phyloP scores from a whole-genome alignment of 1,140 invertebrate genomes.

The Cyrtorhinus lividipennis region DNA sequence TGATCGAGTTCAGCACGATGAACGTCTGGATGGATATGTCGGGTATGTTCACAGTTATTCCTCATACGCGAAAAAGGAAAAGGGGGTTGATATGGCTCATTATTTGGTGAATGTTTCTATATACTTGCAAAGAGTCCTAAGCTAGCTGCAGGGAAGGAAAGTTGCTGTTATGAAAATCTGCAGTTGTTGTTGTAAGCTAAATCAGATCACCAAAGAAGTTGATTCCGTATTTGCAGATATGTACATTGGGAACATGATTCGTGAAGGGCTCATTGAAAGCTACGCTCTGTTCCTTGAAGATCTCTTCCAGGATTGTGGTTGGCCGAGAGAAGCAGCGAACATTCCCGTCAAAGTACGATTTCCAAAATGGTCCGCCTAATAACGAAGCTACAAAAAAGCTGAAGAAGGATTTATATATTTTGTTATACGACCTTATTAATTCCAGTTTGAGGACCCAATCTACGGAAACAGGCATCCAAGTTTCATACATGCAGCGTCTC shows the following conservation, averaged over 20 bases:
- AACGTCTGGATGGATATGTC: constrained; percentile 60
- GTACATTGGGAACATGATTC: constrained; percentile 25
- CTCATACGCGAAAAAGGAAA: no score
- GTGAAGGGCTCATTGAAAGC: constrained; percentile 23
- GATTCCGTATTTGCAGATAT: constrained; percentile 21
- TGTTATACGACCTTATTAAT: no score
- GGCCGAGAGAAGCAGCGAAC: constrained; percentile 25
- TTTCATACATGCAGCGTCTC: constrained; percentile 89
- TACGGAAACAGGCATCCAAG: constrained; percentile 74
- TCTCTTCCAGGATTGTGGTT: constrained; percentile 27
- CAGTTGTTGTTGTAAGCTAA: no score
- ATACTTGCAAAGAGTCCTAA: no score
- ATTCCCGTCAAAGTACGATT: constrained; percentile 26
- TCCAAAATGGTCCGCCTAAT: background rate
- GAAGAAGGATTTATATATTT: no score
- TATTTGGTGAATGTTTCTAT: no score
- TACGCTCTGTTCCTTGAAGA: constrained; percentile 26
- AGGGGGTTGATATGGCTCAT: no score
- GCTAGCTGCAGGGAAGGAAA: no score
- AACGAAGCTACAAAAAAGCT: no score
- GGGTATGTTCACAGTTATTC: constrained; percentile 34
- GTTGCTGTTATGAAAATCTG: no score
- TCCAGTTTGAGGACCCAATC: constrained; percentile 42
- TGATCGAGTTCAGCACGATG: constrained; percentile 42
- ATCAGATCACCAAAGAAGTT: no score